Percentiles rank a stretch among this genome's conserved stretches.
These are phyloP conservation scores for Notiomystis cincta DNA, from an alignment of 2,113 vertebrate species.

Conservation along the genomic window DNA sequence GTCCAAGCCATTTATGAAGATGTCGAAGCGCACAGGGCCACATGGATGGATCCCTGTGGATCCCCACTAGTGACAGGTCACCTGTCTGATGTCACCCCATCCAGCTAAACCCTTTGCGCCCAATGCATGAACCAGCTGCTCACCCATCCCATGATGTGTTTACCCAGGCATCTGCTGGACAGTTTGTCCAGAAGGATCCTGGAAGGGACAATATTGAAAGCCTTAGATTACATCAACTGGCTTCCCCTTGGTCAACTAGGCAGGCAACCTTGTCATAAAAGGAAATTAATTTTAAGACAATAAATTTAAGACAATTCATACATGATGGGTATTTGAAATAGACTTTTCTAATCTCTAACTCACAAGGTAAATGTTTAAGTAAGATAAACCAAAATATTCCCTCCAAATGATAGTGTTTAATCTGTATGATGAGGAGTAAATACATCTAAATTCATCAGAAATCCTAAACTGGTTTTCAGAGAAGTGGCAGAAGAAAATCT, in stretches of 20 bases:
- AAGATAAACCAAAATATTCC: neutral
- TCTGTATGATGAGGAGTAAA: neutral
- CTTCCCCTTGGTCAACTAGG: neutral
- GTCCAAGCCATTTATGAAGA: neutral
- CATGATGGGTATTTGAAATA: neutral
- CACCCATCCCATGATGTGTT: neutral
- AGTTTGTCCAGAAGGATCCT: neutral
- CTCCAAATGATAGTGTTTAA: neutral
- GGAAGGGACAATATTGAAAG: neutral
- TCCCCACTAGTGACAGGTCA: neutral
- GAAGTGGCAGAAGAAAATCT: neutral
- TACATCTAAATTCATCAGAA: neutral
- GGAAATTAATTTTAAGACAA: neutral
- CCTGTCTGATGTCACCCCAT: neutral
- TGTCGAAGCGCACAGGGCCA: neutral
- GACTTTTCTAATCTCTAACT: neutral
- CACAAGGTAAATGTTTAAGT: neutral
- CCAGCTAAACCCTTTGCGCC: neutral
- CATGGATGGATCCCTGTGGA: neutral
- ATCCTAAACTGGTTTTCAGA: neutral
- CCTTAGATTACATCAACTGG: neutral
- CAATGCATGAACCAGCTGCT: rapidly evolving
- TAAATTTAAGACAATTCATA: neutral
- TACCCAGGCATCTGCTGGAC: neutral
- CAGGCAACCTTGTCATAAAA: neutral